Conservation (phyloP, 2,888 invertebrate species). For the Lordiphosa fenestrarum region DNA sequence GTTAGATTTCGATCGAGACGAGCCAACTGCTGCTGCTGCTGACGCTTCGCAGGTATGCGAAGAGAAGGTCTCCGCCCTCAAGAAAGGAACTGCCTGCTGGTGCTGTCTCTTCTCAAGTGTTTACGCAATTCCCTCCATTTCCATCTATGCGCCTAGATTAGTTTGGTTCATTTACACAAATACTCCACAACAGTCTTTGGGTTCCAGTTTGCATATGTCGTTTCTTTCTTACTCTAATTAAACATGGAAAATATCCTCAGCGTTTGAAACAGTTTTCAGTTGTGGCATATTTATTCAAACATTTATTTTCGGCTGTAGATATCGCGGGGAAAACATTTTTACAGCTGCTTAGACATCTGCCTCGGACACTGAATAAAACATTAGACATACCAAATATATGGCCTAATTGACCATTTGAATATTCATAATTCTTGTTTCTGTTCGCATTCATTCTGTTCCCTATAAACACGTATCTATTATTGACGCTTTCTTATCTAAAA, state of each 20-base stretch:
- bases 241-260: conserved; percentile 38
- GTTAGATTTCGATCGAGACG: conserved; percentile 58
- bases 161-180: conserved; percentile 53
- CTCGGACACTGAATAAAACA: conserved; percentile 2
- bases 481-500: conserved; percentile 24
- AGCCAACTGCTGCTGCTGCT: conserved; percentile 24
- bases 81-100: conserved; percentile 23
- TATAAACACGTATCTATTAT: conserved; percentile 11
- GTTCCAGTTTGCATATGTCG: conserved; percentile 62
- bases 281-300: conserved; percentile 24
- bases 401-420: not conserved
- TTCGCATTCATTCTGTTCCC: not conserved
- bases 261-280: conserved; percentile 58
- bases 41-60: conserved; percentile 21
- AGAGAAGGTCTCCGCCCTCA: conserved; percentile 4
- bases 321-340: conserved; percentile 10
- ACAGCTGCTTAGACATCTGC: conserved; percentile 43
- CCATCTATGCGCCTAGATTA: conserved; percentile 50
- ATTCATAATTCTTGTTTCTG: not conserved
- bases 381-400: not conserved
- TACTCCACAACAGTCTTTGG: conserved; percentile 9
- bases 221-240: conserved; percentile 51
- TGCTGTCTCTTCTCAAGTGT: conserved; percentile 56
- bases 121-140: conserved; percentile 52
- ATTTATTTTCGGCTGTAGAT: conserved; percentile 37